Conservation (phyloP, 1,140 invertebrate genomes). For the Drosophila sechellia region DNA sequence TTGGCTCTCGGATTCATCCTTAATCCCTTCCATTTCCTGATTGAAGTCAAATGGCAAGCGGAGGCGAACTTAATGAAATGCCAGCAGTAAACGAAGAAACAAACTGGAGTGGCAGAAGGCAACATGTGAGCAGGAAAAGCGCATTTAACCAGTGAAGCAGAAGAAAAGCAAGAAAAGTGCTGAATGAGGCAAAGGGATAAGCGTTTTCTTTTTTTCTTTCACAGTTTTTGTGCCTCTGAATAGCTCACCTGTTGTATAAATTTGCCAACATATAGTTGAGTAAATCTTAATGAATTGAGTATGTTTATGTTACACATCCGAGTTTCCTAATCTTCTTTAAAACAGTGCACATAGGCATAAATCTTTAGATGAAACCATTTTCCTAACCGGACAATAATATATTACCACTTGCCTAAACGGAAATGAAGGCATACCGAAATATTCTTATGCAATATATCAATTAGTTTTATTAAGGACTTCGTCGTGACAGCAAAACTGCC, state of each 20-base stretch:
- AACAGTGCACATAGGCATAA: not conserved
- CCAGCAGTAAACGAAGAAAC: constrained; percentile 20
- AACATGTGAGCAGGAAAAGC: constrained; percentile 28
- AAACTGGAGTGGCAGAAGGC: not conserved
- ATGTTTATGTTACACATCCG: not conserved
- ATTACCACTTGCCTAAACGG: constrained; percentile 11
- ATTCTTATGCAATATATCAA: constrained; percentile 28
- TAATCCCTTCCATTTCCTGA: constrained; percentile 51
- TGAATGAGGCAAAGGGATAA: constrained; percentile 29
- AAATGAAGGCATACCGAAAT: constrained; percentile 14
- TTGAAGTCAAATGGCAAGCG: constrained; percentile 45
- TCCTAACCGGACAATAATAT: not conserved
- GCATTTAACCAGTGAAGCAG: constrained; percentile 54
- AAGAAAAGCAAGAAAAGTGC: constrained; percentile 32
- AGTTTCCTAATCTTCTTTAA: not conserved
- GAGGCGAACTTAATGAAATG: constrained; percentile 40
- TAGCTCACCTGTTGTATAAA: constrained; percentile 36
- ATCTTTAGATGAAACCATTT: not conserved
- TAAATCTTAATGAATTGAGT: constrained; percentile 25
- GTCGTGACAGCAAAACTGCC: constrained; percentile 4
- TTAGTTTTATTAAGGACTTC: constrained; percentile 31
- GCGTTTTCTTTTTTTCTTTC: not conserved
- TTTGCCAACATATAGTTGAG: constrained; percentile 15
- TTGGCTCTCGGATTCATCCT: not conserved
- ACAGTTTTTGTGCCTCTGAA: constrained; percentile 13